These are phyloP conservation scores for Lycophotia porphyrea DNA, from an alignment of 2,888 invertebrate species.

Conservation along the genomic window DNA sequence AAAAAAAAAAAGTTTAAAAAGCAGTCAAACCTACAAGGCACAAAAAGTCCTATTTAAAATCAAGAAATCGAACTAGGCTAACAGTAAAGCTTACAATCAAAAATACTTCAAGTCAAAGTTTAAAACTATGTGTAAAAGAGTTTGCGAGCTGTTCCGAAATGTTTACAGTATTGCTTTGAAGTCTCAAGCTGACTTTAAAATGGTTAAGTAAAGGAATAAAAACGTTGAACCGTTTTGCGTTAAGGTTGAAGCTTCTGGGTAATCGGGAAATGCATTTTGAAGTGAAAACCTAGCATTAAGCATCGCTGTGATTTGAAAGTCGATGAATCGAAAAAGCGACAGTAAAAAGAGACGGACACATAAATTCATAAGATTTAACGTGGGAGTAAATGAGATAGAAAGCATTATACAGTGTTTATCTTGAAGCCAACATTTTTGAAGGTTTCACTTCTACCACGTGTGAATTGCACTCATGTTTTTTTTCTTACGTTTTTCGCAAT, in stretches of 20 bases:
- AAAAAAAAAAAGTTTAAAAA: not conserved
- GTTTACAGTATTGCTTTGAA: constrained; percentile 42
- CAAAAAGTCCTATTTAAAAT: not conserved
- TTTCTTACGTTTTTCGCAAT: not conserved
- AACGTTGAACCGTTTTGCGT: not conserved
- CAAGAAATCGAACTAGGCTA: not conserved
- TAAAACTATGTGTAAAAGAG: constrained; percentile 36
- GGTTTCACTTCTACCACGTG: too few species aligned
- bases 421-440: too few species aligned
- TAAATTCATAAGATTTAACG: too few species aligned
- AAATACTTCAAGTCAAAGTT: constrained; percentile 39
- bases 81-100: constrained; percentile 17
- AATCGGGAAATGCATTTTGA: not conserved
- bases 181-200: constrained; percentile 2
- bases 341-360: too few species aligned
- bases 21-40: not conserved
- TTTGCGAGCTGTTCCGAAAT: constrained; percentile 33
- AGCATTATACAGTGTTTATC: too few species aligned
- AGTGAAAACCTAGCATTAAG: too few species aligned
- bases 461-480: too few species aligned
- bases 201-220: not conserved
- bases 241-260: too few species aligned
- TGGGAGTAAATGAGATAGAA: too few species aligned
- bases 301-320: too few species aligned
- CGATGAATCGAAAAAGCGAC: too few species aligned